Base-by-base conservation (phyloP, 2,888 invertebrate genomes). In the Mythimna ferrago region DNA sequence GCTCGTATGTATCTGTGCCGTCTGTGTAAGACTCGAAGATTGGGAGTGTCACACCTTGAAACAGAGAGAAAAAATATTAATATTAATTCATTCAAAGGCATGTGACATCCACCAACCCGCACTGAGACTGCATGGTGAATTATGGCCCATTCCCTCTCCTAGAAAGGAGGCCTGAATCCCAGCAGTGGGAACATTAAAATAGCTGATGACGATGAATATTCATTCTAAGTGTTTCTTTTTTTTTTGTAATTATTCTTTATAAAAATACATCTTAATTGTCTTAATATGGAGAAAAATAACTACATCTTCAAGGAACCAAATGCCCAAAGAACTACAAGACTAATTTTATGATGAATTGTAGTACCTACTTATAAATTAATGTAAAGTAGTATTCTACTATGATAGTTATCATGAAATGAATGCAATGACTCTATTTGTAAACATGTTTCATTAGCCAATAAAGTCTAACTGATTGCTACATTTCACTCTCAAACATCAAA, bases 1-100 rank as follows among this genome's bases (percentile, higher is more conserved):
- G 94, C 93, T 99, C 99, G 90, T 99, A 99, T 11, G 99, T 98
- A 93, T 99, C 99, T 0, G 98, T 97, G 65, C 99, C 99, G 94
- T 99, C 99, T 90, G 98, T 98, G 92, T 98, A 99, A 41, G 98
- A 98, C 94, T 99, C 96, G 93, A 99, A 99, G 60, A 99, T 98
- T 64, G 99, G 99, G 83, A 99, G 97, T 83, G 98, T 99, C 4
- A 99, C 99, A 97, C 99, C 98, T 98, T 90, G 53, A 93, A 91
- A 65, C 7, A 26, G 16, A 72, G 11, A 48, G 19, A n/a, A 7
- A n/a, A 53, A n/a, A 53, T 53, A n/a, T 7, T 53, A 53, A n/a
- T 53, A 53, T n/a, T 53, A 0, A 53, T n/a, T 53, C 7, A n/a
- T 19, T 2, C 19, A 2, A 32, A 32, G 32, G 5, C 3, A 32